phyloP scores from a whole-genome alignment of 2,888 invertebrate genomes.

The Thelaira solivaga region DNA sequence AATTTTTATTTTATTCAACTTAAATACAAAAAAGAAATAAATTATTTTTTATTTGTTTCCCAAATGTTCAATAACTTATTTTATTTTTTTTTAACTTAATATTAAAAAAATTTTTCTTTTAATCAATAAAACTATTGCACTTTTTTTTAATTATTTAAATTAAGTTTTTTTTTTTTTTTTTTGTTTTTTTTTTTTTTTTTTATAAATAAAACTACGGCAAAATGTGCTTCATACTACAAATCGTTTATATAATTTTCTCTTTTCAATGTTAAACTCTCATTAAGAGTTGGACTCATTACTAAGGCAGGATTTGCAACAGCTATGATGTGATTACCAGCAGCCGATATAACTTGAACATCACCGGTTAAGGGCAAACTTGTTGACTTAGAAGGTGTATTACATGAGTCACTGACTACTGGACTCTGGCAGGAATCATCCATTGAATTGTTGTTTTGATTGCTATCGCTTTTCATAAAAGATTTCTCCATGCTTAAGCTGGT shows the following conservation, averaged over 20 bases:
- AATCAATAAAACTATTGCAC: slow-evolving; percentile 44
- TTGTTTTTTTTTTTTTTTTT: too few relatives aligned
- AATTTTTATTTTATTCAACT: too few relatives aligned
- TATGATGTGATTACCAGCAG: slow-evolving; percentile 91
- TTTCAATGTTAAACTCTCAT: slow-evolving; percentile 74
- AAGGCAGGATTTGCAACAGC: slow-evolving; percentile 93
- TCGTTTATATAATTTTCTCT: slow-evolving; percentile 74
- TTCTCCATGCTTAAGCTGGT: neutral
- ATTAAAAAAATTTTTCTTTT: too few relatives aligned
- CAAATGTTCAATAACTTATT: neutral
- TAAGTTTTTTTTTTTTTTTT: too few relatives aligned
- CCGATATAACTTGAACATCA: slow-evolving; percentile 86
- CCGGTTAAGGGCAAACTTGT: slow-evolving; percentile 63
- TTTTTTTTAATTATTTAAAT: neutral
- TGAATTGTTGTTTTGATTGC: slow-evolving; percentile 45
- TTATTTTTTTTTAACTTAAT: neutral
- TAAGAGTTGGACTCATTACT: slow-evolving; percentile 79
- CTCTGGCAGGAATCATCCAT: slow-evolving; percentile 43
- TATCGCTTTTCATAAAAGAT: slow-evolving; percentile 40
- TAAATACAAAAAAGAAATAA: too few relatives aligned
- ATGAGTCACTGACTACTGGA: slow-evolving; percentile 63
- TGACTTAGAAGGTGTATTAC: slow-evolving; percentile 52
- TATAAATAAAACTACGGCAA: neutral
- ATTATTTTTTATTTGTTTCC: too few relatives aligned
- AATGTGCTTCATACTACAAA: slow-evolving; percentile 63